Base-by-base conservation (phyloP, 2,113 vertebrate species). In the zebrafish (Danio rerio) region DNA sequence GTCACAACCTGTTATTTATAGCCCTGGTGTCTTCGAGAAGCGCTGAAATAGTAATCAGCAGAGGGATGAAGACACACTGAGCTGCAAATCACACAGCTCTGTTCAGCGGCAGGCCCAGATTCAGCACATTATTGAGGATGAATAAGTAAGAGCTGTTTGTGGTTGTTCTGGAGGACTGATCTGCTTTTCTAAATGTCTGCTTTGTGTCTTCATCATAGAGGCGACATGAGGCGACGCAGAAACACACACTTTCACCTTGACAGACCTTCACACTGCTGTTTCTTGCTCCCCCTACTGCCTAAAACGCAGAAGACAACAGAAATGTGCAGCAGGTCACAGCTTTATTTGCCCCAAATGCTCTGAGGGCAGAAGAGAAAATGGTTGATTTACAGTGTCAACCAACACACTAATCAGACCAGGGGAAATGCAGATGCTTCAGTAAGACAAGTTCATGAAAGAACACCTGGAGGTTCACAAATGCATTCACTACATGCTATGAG, bases 211-310 rank as follows among this genome's bases (percentile, higher is more conserved):
- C 15, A 52, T 52, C 62, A 82, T 5, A 77, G 61, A 55, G 3
- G 59, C 66, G 50, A n/a, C 9, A 21, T n/a, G 72, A 76, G 53
- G 12, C n/a, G n/a, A n/a, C n/a, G n/a, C n/a, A n/a, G n/a, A n/a
- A n/a, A n/a, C n/a, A n/a, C 81, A 82, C 21, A 20, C 56, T 77
- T 82, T 77, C 77, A 83, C 81, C 81, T 83, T 83, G 81, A 77
- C 58, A 72, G 63, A 83, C 73, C 81, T 70, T 68, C 81, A 56
- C 40, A 20, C 81, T 40, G 62, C 13, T 31, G 7, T 5, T 53
- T 82, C 21, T 55, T 52, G 10, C 72, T 45, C 52, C 73, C 72
- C 45, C 81, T 69, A 20, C n/a, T 40, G 81, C 7, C 16, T 31
- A 31, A 3, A 2, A 31, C 1, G 31, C 31, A 31, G 31, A 31